phyloP scores from a whole-genome alignment of 2,113 vertebrate species.

The Chauna torquata region DNA sequence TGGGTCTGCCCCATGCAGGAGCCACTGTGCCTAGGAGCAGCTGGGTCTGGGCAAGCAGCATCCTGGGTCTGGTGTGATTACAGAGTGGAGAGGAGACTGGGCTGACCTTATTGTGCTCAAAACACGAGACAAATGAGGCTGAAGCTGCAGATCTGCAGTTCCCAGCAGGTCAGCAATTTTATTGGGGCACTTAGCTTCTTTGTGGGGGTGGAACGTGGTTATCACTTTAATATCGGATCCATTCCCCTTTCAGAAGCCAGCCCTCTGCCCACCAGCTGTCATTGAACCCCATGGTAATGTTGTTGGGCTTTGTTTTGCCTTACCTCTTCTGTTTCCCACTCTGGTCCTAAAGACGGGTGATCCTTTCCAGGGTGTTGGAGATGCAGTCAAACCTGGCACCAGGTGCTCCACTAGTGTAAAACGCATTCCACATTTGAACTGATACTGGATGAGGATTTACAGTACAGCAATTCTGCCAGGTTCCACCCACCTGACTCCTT shows the following conservation, averaged over 20 bases:
- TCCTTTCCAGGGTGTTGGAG: neutral
- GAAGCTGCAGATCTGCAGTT: slow-evolving; percentile 4
- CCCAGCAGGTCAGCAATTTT: slow-evolving; percentile 50
- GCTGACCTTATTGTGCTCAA: slow-evolving; percentile 15
- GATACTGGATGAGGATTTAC: neutral
- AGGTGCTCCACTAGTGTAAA: neutral
- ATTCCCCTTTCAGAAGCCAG: neutral
- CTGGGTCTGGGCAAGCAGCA: neutral
- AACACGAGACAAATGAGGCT: slow-evolving; percentile 34
- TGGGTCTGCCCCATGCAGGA: accelerated
- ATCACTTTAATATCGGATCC: neutral
- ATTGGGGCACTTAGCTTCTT: neutral
- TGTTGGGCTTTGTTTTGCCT: neutral
- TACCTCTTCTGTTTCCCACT: neutral
- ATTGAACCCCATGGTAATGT: neutral
- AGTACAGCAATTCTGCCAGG: neutral
- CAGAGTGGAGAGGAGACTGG: neutral
- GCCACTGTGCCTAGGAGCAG: neutral
- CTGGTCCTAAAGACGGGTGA: accelerated
- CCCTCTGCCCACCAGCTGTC: neutral
- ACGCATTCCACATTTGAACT: neutral
- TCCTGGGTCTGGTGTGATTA: accelerated
- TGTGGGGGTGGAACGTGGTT: neutral
- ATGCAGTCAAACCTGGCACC: neutral
- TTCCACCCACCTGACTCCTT: slow-evolving; percentile 16